These are phyloP conservation scores for Leuciscus idus DNA, from an alignment of 2,113 vertebrate species.

Conservation along the genomic window DNA sequence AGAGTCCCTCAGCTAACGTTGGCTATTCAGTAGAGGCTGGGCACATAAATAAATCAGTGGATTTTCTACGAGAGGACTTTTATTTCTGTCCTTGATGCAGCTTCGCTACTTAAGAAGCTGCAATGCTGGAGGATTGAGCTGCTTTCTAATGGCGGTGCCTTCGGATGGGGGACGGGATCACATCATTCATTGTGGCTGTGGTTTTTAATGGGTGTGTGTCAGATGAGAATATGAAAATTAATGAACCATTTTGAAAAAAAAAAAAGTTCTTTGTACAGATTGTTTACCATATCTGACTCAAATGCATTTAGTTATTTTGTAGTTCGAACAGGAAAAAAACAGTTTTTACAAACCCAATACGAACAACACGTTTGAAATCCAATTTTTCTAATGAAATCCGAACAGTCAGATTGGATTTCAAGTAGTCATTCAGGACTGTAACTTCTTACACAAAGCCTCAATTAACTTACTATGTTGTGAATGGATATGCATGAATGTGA, in stretches of 20 bases:
- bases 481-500: background rate
- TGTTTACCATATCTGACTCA: background rate
- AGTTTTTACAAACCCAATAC: background rate
- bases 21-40: background rate
- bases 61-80: slow-evolving; percentile 1
- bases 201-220: background rate
- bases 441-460: background rate
- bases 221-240: background rate
- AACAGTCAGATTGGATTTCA: background rate
- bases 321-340: background rate
- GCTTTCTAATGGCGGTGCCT: background rate
- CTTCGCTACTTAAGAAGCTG: background rate
- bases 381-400: background rate
- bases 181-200: background rate
- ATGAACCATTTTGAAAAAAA: background rate
- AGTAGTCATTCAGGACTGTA: background rate
- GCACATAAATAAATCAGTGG: slow-evolving; percentile 18
- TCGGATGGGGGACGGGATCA: background rate
- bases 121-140: background rate
- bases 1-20: slow-evolving; percentile 7
- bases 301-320: background rate
- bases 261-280: background rate
- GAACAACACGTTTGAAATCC: background rate
- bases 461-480: background rate
- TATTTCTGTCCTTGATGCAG: background rate